A percentile compares a stretch with the other conserved stretches of the same genome.
Evolutionary conservation across 1,140 invertebrate genomes (phyloP).

Genomic region (Calliopsis andreniformis): DNA sequence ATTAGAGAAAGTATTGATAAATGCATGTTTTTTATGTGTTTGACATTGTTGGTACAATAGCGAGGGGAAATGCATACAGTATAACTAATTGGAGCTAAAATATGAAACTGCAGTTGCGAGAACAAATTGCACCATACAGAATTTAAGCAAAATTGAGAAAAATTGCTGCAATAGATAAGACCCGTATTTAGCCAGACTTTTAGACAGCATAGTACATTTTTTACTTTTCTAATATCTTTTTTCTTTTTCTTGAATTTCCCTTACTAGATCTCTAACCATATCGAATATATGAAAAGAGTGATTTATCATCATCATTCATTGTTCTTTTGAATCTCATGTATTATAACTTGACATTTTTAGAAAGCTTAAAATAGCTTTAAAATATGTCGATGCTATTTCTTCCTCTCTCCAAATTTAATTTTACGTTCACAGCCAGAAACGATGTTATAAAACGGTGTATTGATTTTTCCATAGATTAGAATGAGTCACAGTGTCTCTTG

Average conservation of each 20-base stretch:
- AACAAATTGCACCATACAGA: not conserved
- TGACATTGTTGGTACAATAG: too few relatives aligned
- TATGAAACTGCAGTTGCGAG: slow-evolving; percentile 22
- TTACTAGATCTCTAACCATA: too few relatives aligned
- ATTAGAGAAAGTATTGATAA: too few relatives aligned
- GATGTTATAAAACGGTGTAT: not conserved
- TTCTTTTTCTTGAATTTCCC: not conserved
- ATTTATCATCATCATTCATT: too few relatives aligned
- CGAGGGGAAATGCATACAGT: too few relatives aligned
- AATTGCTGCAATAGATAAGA: not conserved
- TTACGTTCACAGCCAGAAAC: not conserved
- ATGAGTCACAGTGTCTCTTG: slow-evolving; percentile 51
- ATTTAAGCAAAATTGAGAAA: too few relatives aligned
- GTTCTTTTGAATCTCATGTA: too few relatives aligned
- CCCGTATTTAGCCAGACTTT: not conserved
- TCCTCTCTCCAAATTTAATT: too few relatives aligned
- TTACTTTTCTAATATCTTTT: not conserved
- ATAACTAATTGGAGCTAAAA: not conserved
- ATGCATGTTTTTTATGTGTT: too few relatives aligned
- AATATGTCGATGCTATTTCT: too few relatives aligned
- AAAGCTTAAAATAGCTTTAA: not conserved
- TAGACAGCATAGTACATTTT: not conserved
- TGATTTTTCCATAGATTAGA: slow-evolving; percentile 25
- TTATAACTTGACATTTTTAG: not conserved
- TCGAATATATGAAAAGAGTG: too few relatives aligned